Conservation (phyloP, 2,113 vertebrate genomes). For the Labeo rohita region DNA sequence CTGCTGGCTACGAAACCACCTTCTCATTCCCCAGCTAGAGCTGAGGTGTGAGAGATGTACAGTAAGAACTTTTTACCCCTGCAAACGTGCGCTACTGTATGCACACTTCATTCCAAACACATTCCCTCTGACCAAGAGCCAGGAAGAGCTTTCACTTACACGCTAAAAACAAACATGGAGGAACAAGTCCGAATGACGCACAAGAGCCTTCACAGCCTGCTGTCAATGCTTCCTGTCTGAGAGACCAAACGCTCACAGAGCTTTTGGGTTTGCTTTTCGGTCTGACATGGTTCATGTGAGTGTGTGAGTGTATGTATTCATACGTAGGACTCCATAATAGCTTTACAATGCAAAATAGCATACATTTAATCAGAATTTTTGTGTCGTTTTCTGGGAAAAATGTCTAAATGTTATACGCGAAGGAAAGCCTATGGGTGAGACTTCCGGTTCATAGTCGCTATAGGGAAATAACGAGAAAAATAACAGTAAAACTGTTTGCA, state of each 20-base stretch:
- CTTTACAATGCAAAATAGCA: not conserved
- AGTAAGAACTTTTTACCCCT: slow-evolving; percentile 37
- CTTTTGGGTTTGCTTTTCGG: slow-evolving; percentile 39
- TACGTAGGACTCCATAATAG: not conserved
- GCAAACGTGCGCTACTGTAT: slow-evolving; percentile 43
- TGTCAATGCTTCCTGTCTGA: slow-evolving; percentile 58
- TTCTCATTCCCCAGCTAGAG: not conserved
- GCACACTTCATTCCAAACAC: slow-evolving; percentile 48
- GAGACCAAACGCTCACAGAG: slow-evolving; percentile 24
- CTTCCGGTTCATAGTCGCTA: no score
- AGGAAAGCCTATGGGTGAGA: no score
- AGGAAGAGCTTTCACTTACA: slow-evolving; percentile 56
- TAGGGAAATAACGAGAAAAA: no score
- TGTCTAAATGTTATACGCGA: no score
- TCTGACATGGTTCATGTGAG: not conserved
- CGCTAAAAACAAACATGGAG: slow-evolving; percentile 60
- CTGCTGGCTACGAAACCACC: slow-evolving; percentile 49
- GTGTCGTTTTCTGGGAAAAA: not conserved
- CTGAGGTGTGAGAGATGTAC: slow-evolving; percentile 28
- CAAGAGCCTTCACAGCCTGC: slow-evolving; percentile 53
- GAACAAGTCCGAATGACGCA: slow-evolving; percentile 54
- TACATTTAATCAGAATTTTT: not conserved
- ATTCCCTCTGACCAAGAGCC: slow-evolving; percentile 38
- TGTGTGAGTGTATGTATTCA: not conserved
- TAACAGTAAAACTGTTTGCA: no score